Conservation (phyloP, 2,888 invertebrate species). For the Dione vanillae region DNA sequence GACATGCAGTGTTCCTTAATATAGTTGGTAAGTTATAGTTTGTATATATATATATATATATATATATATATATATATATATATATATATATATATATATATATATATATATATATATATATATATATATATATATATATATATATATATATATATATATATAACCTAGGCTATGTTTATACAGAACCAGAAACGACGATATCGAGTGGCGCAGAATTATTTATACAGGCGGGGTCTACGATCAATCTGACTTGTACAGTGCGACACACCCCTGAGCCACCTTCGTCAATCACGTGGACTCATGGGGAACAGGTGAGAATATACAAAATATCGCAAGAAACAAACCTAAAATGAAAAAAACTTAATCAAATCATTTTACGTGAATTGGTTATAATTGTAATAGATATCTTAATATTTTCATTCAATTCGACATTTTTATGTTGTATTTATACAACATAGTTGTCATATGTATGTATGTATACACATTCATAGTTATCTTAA, state of each 20-base stretch:
- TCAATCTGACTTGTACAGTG: conserved; percentile 94
- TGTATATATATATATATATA: no score
- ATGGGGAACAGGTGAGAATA: conserved; percentile 86
- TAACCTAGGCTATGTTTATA: conserved; percentile 50
- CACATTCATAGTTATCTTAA: no score
- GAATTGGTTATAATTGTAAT: no score
- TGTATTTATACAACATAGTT: no score
- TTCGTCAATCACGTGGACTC: conserved; percentile 92
- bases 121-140: no score
- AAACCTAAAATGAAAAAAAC: not conserved
- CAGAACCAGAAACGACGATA: conserved; percentile 92
- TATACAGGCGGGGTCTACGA: conserved; percentile 93
- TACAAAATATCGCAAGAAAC: not conserved
- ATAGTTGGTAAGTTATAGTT: conserved; percentile 92
- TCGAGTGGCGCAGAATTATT: conserved; percentile 92
- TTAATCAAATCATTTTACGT: not conserved
- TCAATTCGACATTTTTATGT: no score
- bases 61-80: no score
- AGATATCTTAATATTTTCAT: no score
- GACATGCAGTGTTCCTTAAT: conserved; percentile 90
- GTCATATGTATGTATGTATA: no score
- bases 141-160: no score
- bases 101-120: no score
- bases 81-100: no score
- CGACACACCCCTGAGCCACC: conserved; percentile 93